Evolutionary conservation across 1,140 invertebrate genomes (phyloP).

Genomic region (Eupeodes corollae): DNA sequence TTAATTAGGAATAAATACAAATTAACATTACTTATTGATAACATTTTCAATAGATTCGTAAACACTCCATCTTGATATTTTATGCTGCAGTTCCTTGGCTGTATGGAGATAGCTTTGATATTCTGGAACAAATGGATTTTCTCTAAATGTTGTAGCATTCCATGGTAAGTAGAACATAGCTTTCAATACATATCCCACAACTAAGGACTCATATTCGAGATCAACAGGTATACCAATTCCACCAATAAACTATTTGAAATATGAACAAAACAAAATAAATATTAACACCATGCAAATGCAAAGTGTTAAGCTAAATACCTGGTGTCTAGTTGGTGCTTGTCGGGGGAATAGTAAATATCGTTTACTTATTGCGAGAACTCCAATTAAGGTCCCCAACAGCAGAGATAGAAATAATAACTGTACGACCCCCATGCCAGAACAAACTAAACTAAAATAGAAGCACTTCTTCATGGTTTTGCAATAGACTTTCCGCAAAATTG

Average conservation of each 20-base stretch:
- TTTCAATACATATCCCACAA: conserved; percentile 1
- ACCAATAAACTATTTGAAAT: background rate
- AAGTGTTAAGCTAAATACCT: background rate
- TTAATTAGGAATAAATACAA: too few relatives aligned
- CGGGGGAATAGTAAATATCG: conserved; percentile 1
- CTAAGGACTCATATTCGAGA: background rate
- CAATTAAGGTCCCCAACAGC: too few relatives aligned
- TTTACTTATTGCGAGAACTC: background rate
- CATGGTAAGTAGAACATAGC: conserved; percentile 1
- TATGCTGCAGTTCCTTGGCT: too few relatives aligned
- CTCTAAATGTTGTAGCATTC: background rate
- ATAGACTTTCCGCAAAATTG: too few relatives aligned
- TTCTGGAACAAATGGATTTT: background rate
- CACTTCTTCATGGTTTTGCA: too few relatives aligned
- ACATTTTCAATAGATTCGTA: too few relatives aligned
- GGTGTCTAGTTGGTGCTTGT: background rate
- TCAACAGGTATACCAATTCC: conserved; percentile 2
- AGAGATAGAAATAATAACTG: too few relatives aligned
- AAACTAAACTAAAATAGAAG: too few relatives aligned
- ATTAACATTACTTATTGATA: too few relatives aligned
- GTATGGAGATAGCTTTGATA: background rate
- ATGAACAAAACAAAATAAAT: background rate
- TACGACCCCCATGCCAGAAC: too few relatives aligned
- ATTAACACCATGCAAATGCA: too few relatives aligned
- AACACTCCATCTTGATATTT: too few relatives aligned